A percentile compares a stretch with the other conserved stretches of the same genome.
Evolutionary conservation across 2,888 invertebrate genomes (phyloP).

Genomic region (Metallyticus violacea): DNA sequence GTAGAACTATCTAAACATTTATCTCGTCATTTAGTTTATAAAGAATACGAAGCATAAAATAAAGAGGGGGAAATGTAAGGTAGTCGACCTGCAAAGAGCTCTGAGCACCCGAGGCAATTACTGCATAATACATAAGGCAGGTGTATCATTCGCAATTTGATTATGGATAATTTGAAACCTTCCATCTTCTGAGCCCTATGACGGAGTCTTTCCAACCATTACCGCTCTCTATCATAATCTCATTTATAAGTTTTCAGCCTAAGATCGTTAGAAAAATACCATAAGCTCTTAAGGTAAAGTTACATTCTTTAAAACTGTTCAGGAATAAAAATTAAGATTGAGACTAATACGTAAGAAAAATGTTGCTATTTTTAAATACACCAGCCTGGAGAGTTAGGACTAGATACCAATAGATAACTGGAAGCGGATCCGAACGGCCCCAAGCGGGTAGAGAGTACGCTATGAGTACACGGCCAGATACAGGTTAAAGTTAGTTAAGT

Average conservation of each 20-base stretch:
- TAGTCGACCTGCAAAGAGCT: background rate
- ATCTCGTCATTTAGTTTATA: background rate
- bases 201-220: background rate
- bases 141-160: background rate
- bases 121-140: background rate
- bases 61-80: background rate
- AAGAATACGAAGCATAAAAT: background rate
- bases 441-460: too few species aligned
- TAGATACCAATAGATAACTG: too few species aligned
- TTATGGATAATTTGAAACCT: background rate
- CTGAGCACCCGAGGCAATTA: background rate
- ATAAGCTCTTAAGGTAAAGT: too few species aligned
- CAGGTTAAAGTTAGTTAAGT: too few species aligned
- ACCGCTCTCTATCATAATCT: background rate
- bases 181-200: background rate
- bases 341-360: too few species aligned
- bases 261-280: background rate
- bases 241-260: background rate
- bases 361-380: too few species aligned
- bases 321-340: too few species aligned
- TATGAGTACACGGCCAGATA: too few species aligned
- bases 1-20: background rate
- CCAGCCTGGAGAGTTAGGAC: too few species aligned
- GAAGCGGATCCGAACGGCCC: too few species aligned
- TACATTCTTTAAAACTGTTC: too few species aligned